Percentiles rank a stretch among this genome's conserved stretches.
phyloP scores from a whole-genome alignment of 2,888 invertebrate genomes.

The Ctenicera cuprea region DNA sequence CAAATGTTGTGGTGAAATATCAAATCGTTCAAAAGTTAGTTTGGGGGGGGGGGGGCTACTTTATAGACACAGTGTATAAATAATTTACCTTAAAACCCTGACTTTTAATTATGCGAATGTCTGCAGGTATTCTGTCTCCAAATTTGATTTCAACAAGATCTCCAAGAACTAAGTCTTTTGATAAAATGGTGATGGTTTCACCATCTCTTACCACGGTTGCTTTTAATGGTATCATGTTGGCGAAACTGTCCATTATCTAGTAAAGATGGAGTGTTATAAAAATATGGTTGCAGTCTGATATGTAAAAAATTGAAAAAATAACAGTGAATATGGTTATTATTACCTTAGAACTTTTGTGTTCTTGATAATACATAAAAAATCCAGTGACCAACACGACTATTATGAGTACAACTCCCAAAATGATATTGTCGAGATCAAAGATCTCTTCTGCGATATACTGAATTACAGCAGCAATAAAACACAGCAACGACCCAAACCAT shows the following conservation, averaged over 20 bases:
- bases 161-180: conserved; percentile 84
- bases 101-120: conserved; percentile 82
- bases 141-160: conserved; percentile 90
- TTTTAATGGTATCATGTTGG: conserved; percentile 86
- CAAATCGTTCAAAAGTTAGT: no score
- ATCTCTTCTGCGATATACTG: conserved; percentile 71
- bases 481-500: conserved; percentile 86
- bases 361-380: conserved; percentile 81
- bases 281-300: no score
- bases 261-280: conserved; percentile 31
- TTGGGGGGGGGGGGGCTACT: no score
- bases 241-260: conserved; percentile 90
- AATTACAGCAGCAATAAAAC: conserved; percentile 78
- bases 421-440: conserved; percentile 75
- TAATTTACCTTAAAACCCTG: conserved; percentile 67
- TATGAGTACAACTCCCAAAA: conserved; percentile 79
- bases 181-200: conserved; percentile 77
- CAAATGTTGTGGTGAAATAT: no score
- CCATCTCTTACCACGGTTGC: conserved; percentile 85
- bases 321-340: no score
- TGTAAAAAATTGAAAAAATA: no score
- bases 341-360: conserved; percentile 82
- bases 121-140: conserved; percentile 94
- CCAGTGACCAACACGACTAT: conserved; percentile 83
- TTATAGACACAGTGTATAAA: no score